These are phyloP conservation scores for Nyctereutes procyonoides DNA, from an alignment of 2,113 vertebrate species.

Conservation along the genomic window DNA sequence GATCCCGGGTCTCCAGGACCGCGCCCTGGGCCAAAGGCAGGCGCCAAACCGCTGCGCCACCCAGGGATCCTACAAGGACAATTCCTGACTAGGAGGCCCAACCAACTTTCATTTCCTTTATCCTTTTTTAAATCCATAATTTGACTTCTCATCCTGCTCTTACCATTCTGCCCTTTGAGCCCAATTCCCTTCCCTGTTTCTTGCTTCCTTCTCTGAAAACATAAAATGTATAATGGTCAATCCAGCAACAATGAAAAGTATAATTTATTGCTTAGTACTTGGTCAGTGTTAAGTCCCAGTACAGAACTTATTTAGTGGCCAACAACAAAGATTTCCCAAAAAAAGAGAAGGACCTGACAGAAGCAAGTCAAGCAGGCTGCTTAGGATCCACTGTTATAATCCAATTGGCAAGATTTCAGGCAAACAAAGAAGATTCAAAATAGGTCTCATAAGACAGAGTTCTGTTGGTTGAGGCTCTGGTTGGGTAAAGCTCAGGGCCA, in stretches of 20 bases:
- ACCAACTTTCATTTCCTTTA: constrained; percentile 14
- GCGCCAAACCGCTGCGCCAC: too few species aligned
- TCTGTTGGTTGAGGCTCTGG: neutral
- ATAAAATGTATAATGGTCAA: neutral
- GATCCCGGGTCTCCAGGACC: too few species aligned
- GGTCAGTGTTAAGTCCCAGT: neutral
- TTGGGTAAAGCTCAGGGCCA: neutral
- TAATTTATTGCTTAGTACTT: neutral
- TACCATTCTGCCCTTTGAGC: neutral
- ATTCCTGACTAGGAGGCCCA: neutral
- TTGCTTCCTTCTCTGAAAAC: constrained; percentile 49
- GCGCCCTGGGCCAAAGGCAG: too few species aligned
- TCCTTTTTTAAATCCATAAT: neutral
- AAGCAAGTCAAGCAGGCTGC: neutral
- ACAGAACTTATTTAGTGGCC: neutral
- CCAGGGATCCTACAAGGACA: neutral
- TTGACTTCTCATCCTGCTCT: constrained; percentile 9
- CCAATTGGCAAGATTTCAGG: neutral
- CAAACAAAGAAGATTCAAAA: constrained; percentile 22
- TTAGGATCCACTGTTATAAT: neutral
- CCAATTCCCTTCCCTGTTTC: neutral
- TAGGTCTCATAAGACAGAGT: neutral
- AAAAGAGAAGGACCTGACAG: neutral
- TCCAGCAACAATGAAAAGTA: neutral
- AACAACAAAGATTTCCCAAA: neutral